phyloP scores from a whole-genome alignment of 2,113 vertebrate species.

The Callospermophilus lateralis region DNA sequence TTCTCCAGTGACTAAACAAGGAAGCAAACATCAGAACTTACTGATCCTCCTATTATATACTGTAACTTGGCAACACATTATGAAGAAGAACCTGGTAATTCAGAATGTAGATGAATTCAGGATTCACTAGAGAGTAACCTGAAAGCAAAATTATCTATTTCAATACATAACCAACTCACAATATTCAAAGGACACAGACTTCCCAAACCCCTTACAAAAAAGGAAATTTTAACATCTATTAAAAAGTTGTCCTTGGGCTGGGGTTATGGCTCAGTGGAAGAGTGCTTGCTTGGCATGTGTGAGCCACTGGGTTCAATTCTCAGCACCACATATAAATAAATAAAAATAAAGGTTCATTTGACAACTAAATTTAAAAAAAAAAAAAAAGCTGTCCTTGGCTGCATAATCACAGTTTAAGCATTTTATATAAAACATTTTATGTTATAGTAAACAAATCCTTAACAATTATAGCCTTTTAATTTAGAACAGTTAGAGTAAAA shows the following conservation, averaged over 20 bases:
- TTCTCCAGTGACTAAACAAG: neutral
- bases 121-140: constrained; percentile 4
- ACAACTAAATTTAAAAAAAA: too few species aligned
- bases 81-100: neutral
- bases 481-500: constrained; percentile 10
- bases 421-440: neutral
- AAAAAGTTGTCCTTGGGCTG: neutral
- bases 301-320: too few species aligned
- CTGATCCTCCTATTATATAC: neutral
- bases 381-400: neutral
- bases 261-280: too few species aligned
- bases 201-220: neutral
- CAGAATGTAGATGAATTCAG: neutral
- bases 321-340: too few species aligned
- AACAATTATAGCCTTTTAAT: neutral
- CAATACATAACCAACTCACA: neutral
- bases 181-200: neutral
- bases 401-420: neutral
- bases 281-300: too few species aligned
- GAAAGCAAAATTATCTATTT: constrained; percentile 31
- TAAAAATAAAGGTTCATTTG: too few species aligned
- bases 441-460: neutral
- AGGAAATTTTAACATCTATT: neutral
- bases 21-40: constrained; percentile 42
- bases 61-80: neutral